A percentile compares a stretch with the other conserved stretches of the same genome.
These are phyloP conservation scores for Gavialis gangeticus DNA, from an alignment of 2,113 vertebrate species.

Conservation along the genomic window DNA sequence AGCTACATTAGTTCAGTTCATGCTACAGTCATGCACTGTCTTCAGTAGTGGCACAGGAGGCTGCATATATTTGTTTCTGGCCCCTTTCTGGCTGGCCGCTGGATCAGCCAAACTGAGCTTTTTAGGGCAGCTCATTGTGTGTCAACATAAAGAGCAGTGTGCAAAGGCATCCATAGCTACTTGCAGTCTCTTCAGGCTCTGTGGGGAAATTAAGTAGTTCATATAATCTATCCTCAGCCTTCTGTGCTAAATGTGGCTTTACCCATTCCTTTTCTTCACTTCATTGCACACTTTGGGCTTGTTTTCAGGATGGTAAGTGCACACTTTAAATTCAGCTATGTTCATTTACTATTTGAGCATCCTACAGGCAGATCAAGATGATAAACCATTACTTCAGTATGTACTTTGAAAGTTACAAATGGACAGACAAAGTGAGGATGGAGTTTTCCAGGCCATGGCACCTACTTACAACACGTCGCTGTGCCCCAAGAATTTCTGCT, in stretches of 20 bases:
- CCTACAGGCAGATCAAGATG: neutral
- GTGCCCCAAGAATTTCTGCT: neutral
- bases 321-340: neutral
- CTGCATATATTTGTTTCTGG: too few species aligned
- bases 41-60: too few species aligned
- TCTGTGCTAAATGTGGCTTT: neutral
- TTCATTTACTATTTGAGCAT: neutral
- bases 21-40: too few species aligned
- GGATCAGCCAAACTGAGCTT: neutral
- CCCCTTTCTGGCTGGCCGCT: too few species aligned
- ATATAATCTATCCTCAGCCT: neutral
- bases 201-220: too few species aligned
- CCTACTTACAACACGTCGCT: neutral
- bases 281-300: neutral
- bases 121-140: accelerated
- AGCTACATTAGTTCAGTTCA: too few species aligned
- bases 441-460: neutral
- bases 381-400: neutral
- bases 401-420: neutral
- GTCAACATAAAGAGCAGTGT: neutral
- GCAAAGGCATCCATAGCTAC: accelerated
- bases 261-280: neutral
- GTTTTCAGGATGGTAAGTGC: neutral
- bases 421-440: neutral
- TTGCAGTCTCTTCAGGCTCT: neutral